Evolutionary conservation across 2,888 invertebrate genomes (phyloP).

Genomic region (Dicycla oo): DNA sequence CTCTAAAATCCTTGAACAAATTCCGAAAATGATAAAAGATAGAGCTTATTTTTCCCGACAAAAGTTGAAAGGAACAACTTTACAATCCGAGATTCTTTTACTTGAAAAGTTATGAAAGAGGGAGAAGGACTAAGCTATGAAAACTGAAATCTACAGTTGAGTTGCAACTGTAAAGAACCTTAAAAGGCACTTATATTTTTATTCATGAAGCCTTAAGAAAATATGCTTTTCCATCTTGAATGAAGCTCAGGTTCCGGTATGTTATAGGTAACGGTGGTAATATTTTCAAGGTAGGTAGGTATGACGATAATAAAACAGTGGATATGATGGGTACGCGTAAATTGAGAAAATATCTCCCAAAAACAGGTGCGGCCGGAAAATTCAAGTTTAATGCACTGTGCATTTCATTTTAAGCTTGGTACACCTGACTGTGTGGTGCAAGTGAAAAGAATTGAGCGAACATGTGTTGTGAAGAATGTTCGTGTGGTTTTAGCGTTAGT

Average conservation of each 20-base stretch:
- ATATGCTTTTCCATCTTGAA: background rate
- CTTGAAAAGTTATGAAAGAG: constrained; percentile 32
- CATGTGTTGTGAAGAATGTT: no score
- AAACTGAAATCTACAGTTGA: constrained; percentile 39
- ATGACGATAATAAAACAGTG: constrained; percentile 24
- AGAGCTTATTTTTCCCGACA: constrained; percentile 17
- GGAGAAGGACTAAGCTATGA: constrained; percentile 13
- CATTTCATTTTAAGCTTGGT: constrained; percentile 82
- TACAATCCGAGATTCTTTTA: constrained; percentile 24
- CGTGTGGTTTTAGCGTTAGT: no score
- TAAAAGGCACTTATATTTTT: constrained; percentile 29
- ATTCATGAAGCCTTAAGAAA: constrained; percentile 5
- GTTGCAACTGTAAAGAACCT: constrained; percentile 10
- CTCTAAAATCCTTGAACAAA: background rate
- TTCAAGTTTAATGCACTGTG: constrained; percentile 86
- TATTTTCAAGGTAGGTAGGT: constrained; percentile 6
- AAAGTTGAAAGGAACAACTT: constrained; percentile 17
- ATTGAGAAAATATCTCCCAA: constrained; percentile 70
- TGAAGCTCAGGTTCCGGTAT: background rate
- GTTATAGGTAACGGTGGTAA: background rate
- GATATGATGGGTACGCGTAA: constrained; percentile 40
- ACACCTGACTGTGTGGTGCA: constrained; percentile 66
- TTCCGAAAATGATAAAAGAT: background rate
- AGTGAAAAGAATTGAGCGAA: constrained; percentile 48
- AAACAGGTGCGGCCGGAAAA: constrained; percentile 83